phyloP scores from a whole-genome alignment of 2,113 vertebrate genomes.

The Oncorhynchus kisutch region DNA sequence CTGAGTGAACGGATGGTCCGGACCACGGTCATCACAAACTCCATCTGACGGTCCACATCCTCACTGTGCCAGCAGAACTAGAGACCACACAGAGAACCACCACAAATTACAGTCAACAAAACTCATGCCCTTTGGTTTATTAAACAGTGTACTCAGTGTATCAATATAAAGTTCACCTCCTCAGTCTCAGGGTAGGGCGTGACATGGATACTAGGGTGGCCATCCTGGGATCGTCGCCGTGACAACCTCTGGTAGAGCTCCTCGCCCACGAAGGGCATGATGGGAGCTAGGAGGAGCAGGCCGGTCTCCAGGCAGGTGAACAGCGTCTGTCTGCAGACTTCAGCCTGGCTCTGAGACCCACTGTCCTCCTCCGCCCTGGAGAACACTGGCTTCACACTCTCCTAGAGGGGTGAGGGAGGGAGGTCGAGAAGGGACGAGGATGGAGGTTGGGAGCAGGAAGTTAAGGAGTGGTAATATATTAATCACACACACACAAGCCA shows the following conservation, averaged over 20 bases:
- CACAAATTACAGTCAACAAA: background rate
- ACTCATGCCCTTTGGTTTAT: background rate
- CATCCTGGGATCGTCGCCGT: slow-evolving; percentile 62
- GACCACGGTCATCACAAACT: slow-evolving; percentile 80
- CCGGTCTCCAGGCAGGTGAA: slow-evolving; percentile 86
- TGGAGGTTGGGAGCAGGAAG: background rate
- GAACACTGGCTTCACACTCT: slow-evolving; percentile 86
- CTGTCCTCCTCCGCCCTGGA: slow-evolving; percentile 60
- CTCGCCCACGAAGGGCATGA: slow-evolving; percentile 89
- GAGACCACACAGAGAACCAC: slow-evolving; percentile 18
- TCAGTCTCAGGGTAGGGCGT: slow-evolving; percentile 78
- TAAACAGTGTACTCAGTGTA: background rate
- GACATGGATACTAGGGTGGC: slow-evolving; percentile 77
- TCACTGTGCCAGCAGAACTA: slow-evolving; percentile 85
- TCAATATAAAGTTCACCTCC: slow-evolving; percentile 67
- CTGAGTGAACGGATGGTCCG: slow-evolving; percentile 83
- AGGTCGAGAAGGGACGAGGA: background rate
- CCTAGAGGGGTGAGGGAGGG: slow-evolving; percentile 60
- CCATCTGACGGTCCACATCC: slow-evolving; percentile 77
- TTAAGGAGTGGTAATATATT: background rate
- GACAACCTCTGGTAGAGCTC: slow-evolving; percentile 88
- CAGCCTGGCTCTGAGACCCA: slow-evolving; percentile 49
- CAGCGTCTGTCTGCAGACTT: slow-evolving; percentile 80
- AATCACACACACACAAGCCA: background rate
- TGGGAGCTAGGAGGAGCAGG: slow-evolving; percentile 82